Evolutionary conservation across 1,140 invertebrate species (phyloP).

Genomic region (Bombus soroeensis): DNA sequence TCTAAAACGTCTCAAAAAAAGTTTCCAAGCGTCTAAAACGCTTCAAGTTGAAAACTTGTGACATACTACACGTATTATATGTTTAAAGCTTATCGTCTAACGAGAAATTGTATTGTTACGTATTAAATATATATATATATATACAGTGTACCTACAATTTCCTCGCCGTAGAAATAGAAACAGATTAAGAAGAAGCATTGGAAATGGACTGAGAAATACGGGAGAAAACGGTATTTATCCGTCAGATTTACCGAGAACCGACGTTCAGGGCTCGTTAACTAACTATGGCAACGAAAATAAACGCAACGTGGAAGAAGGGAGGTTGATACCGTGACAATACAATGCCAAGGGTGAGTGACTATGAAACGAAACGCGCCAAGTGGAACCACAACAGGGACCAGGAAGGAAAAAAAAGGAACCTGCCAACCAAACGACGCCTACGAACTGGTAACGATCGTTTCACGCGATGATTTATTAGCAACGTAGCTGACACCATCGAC

Average conservation of each 20-base stretch:
- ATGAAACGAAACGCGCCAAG: conserved; percentile 11
- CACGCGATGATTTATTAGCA: background rate
- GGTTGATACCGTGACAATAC: conserved; percentile 19
- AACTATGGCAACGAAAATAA: background rate
- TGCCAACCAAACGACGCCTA: background rate
- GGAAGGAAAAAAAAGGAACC: background rate
- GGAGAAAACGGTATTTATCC: too few species aligned
- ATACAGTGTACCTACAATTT: background rate
- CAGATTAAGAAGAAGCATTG: too few species aligned
- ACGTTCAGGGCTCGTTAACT: background rate
- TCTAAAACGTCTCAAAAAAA: too few species aligned
- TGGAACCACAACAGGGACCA: background rate
- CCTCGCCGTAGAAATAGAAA: background rate
- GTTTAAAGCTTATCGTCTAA: too few species aligned
- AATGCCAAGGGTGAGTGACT: conserved; percentile 25
- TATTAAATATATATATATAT: too few species aligned
- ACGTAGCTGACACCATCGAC: background rate
- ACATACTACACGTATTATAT: too few species aligned
- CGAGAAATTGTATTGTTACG: too few species aligned
- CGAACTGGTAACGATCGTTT: background rate
- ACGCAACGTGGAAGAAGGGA: background rate
- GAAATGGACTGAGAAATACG: too few species aligned
- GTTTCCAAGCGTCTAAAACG: too few species aligned
- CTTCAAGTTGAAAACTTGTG: too few species aligned
- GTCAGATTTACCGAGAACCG: background rate